Conservation (phyloP, 2,888 invertebrate genomes). For the Agonopterix subpropinquella region DNA sequence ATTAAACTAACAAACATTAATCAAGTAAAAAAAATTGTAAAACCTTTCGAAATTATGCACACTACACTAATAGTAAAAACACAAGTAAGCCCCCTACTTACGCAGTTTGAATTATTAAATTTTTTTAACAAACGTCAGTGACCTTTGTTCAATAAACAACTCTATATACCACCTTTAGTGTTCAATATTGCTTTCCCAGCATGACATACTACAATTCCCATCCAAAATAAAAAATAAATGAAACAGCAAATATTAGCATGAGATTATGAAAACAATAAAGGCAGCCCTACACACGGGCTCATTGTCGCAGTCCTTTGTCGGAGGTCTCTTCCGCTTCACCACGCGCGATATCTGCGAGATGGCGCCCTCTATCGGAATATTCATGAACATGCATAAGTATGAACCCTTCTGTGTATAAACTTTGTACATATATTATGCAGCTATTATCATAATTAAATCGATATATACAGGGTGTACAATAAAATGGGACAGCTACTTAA, state of each 20-base stretch:
- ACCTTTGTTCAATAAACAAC: too few species aligned
- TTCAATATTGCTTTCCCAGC: too few species aligned
- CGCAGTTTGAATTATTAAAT: too few species aligned
- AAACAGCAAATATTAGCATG: conserved; percentile 24
- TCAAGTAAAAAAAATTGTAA: too few species aligned
- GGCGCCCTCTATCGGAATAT: conserved; percentile 42
- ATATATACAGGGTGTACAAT: too few species aligned
- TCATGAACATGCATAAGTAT: conserved; percentile 34
- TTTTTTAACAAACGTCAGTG: too few species aligned
- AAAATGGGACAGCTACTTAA: too few species aligned
- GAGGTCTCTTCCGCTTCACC: conserved; percentile 67
- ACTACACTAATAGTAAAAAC: too few species aligned
- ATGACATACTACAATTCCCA: neutral
- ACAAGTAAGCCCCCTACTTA: too few species aligned
- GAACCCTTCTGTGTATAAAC: conserved; percentile 6
- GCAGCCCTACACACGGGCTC: conserved; percentile 31
- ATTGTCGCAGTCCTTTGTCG: conserved; percentile 69
- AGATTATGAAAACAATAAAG: conserved; percentile 1
- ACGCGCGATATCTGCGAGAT: conserved; percentile 55
- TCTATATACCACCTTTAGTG: too few species aligned
- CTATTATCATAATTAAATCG: neutral
- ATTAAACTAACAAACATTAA: too few species aligned
- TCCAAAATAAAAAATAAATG: conserved; percentile 6
- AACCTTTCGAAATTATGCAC: too few species aligned
- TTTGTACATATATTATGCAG: conserved; percentile 4